Percentiles rank a stretch among this genome's conserved stretches.
Conservation (phyloP, 2,797 vertebrate genomes). For the Enteromius paludinosus region DNA sequence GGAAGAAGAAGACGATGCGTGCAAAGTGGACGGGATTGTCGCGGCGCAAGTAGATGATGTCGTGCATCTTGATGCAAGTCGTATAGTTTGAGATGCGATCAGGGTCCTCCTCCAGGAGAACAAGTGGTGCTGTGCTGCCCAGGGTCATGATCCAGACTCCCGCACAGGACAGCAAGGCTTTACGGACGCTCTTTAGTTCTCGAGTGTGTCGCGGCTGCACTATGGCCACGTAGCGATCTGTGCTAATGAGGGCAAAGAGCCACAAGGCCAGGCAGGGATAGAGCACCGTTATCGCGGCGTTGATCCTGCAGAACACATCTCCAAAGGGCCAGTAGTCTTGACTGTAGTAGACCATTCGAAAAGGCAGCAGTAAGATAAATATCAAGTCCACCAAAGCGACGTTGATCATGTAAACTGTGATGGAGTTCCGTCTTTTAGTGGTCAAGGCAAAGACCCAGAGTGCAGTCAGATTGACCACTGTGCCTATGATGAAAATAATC, state of each 20-base stretch:
- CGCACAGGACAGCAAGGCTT: constrained; percentile 83
- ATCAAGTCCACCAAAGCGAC: constrained; percentile 91
- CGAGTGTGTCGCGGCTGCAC: constrained; percentile 91
- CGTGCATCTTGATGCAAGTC: constrained; percentile 90
- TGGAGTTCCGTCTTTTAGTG: constrained; percentile 93
- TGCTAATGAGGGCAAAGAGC: constrained; percentile 92
- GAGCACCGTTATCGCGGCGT: constrained; percentile 86
- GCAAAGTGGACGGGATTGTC: constrained; percentile 85
- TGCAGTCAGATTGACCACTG: constrained; percentile 88
- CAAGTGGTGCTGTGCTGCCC: constrained; percentile 80
- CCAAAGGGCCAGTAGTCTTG: constrained; percentile 89
- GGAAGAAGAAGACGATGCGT: constrained; percentile 90
- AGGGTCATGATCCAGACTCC: constrained; percentile 92
- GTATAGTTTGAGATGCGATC: constrained; percentile 82
- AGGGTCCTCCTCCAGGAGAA: constrained; percentile 83
- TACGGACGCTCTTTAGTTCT: constrained; percentile 90
- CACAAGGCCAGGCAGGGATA: constrained; percentile 95
- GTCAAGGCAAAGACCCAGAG: constrained; percentile 96
- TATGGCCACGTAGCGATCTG: constrained; percentile 95
- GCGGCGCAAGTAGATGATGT: constrained; percentile 85
- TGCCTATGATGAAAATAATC: constrained; percentile 84
- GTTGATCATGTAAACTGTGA: constrained; percentile 96
- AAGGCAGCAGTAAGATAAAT: constrained; percentile 88
- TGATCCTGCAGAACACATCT: constrained; percentile 86
- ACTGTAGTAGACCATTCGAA: constrained; percentile 87